Base-by-base conservation (phyloP, 2,113 vertebrate genomes). In the Conger conger region DNA sequence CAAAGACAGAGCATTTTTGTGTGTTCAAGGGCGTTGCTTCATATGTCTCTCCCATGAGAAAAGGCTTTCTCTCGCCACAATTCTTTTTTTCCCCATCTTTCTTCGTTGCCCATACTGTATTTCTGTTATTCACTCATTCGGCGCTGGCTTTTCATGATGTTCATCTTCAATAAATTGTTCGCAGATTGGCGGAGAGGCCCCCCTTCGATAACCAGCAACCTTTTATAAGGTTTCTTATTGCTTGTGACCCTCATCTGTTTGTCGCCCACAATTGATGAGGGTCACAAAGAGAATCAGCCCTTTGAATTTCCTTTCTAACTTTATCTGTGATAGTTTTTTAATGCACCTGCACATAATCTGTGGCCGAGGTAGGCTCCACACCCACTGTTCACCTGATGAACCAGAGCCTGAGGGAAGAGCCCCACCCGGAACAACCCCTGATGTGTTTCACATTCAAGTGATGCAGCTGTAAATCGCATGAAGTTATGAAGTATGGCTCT, bases 1-100 rank as follows among this genome's bases (percentile, higher is more conserved):
- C 27, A 9, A 13, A n/a, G 68, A 4, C 68, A 73, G 27, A 33
- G 30, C 16, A 50, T 80, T 80, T 36, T n/a, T 80, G 20, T 13
- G n/a, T 80, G 36, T 63, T 50, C 18, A 82, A 57, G 50, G 80
- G 80, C 33, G 80, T 82, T 82, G n/a, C 53, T 57, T 33, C 53
- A 54, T 33, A 15, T 35, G 35, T 42, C 9, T 20, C 9, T 81
- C n/a, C 37, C 40, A 53, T 30, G 38, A 81, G 79, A 81, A 54
- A 33, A 57, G 15, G 45, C 30, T 53, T 30, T 73, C 17, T 50
- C 45, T 81, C 15, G 6, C 27, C 79, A 40, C 38, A 16, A 33
- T 42, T 80, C 42, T 45, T 42, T 40, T 27, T 38, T 23, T 23
- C 37, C 30, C 5, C 17, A 9, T 57, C 54, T 57, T 63, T 63